A percentile compares a stretch with the other conserved stretches of the same genome.
Evolutionary conservation across 2,113 vertebrate species (phyloP).

Genomic region (Notarius quadriscutis): DNA sequence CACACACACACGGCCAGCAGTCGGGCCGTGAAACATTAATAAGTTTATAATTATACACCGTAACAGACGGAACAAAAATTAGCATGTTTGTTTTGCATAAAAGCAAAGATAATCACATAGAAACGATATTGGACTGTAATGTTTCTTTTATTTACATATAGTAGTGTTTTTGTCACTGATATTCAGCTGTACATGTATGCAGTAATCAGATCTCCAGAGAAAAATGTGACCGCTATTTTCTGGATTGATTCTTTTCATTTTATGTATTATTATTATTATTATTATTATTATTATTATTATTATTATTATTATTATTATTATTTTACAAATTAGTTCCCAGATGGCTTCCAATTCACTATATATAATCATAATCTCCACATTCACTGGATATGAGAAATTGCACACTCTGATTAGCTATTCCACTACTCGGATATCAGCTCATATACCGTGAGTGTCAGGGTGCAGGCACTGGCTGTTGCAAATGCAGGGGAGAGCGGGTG

Average conservation of each 20-base stretch:
- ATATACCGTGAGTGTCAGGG: no score
- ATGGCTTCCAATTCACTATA: not conserved
- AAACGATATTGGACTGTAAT: not conserved
- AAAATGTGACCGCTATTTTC: not conserved
- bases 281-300: no score
- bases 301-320: no score
- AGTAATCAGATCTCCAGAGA: not conserved
- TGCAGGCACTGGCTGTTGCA: no score
- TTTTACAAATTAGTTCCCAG: not conserved
- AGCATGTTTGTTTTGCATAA: not conserved
- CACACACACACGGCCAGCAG: not conserved
- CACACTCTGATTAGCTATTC: no score
- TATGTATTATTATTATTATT: no score
- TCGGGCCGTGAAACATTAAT: not conserved
- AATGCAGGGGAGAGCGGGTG: no score
- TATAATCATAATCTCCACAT: not conserved
- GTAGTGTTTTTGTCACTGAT: not conserved
- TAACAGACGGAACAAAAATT: not conserved
- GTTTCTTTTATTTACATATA: not conserved
- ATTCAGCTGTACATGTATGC: not conserved
- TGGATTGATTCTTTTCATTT: no score
- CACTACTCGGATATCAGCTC: no score
- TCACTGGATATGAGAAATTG: no score
- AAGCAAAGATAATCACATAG: not conserved
- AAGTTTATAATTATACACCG: not conserved